These are phyloP conservation scores for Pollicipes pollicipes DNA, from an alignment of 1,140 invertebrate genomes.

Conservation along the genomic window DNA sequence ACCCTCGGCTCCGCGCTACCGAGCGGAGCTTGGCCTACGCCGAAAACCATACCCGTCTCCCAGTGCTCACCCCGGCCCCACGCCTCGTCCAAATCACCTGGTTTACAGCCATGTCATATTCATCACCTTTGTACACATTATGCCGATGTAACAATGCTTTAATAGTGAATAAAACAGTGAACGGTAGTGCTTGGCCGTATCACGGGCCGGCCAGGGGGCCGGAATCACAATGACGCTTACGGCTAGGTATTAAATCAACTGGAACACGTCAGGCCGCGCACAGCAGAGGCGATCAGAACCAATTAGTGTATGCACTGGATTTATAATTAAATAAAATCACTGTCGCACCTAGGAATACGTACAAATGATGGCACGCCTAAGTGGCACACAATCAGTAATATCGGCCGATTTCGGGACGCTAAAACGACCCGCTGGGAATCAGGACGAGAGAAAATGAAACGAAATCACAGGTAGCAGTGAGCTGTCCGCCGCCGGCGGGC, in stretches of 20 bases:
- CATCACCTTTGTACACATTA: background rate
- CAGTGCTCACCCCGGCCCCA: too few relatives aligned
- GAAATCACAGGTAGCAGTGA: background rate
- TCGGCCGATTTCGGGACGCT: background rate
- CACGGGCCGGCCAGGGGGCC: too few relatives aligned
- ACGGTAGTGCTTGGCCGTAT: too few relatives aligned
- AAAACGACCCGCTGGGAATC: background rate
- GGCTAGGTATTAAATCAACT: background rate
- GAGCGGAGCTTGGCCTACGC: too few relatives aligned
- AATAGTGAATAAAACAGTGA: background rate
- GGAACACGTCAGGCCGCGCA: background rate
- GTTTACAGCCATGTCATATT: background rate
- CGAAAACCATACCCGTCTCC: too few relatives aligned
- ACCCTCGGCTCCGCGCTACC: too few relatives aligned
- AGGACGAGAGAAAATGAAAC: background rate
- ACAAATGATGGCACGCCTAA: background rate
- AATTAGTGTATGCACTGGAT: background rate
- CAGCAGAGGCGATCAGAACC: background rate
- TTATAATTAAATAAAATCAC: background rate
- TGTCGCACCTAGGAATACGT: background rate
- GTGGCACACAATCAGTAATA: background rate
- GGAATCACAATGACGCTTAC: background rate
- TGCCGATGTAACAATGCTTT: constrained; percentile 1
- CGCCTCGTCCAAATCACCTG: background rate
- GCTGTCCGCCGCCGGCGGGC: background rate